Evolutionary conservation across 2,797 vertebrate genomes (phyloP), one percentile per base, ranked within the genome.

Genomic region (Intellagama lesueurii): DNA sequence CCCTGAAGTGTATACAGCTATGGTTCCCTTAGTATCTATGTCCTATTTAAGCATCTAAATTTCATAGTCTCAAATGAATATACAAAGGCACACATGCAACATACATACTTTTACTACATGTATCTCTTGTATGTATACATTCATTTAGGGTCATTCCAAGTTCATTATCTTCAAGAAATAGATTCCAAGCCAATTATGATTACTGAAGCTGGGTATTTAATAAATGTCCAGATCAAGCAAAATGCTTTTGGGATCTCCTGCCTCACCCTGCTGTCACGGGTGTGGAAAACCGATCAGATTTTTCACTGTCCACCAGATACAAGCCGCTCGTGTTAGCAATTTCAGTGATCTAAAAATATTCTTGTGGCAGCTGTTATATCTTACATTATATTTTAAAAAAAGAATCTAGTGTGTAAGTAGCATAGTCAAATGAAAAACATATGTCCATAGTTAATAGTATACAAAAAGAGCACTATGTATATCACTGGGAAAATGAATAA

Each of bases 351-450:
- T 95, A 94, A 96, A 97, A 95, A 94, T 93, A 93, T 89, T 91
- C 95, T 94, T 95, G 77, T 82, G 95, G 95, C 86, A 95, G 93
- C 94, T 96, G 93, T 95, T 96, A 92, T 90, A 95, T 95, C 96
- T 96, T 96, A 94, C 94, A 95, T 95, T 83, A 70, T 70, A 52
- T 47, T 22, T 14, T 35, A 12, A 44, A 73, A 95, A 84, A 91
- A 90, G 90, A 94, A 93, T 94, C 91, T 86, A 89, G 77, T 95
- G 86, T 95, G 91, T 94, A 94, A 95, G 92, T 95, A 96, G 95
- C 93, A 94, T 94, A 95, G 90, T 95, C 94, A 97, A 96, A 96
- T 93, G 91, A 95, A 96, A 96, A 96, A 95, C 94, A 94, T 96
- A 96, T 95, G 93, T 94, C 92, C 92, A 88, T 92, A 91, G 94